Conservation (phyloP, 2,888 invertebrate species). For the Epirrhoe alternata region DNA sequence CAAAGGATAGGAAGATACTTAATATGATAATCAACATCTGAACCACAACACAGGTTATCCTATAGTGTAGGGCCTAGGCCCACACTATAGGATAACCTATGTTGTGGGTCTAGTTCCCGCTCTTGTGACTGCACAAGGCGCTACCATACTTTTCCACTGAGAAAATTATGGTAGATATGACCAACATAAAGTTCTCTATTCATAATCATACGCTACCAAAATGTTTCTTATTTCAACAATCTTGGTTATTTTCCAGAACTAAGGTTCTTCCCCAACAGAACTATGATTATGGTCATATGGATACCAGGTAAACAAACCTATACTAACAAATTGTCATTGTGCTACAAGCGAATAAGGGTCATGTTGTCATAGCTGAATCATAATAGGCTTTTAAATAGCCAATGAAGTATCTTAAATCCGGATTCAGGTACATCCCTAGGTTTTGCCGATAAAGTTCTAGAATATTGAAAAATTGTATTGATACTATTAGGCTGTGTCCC, state of each 20-base stretch:
- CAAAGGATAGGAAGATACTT: no score
- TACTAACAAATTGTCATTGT: slow-evolving; percentile 16
- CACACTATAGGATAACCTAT: no score
- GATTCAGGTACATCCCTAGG: slow-evolving; percentile 20
- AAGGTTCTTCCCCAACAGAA: slow-evolving; percentile 13
- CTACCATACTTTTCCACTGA: no score
- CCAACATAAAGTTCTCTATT: no score
- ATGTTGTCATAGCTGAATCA: slow-evolving; percentile 18
- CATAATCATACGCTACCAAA: not conserved
- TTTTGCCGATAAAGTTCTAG: not conserved
- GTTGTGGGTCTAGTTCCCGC: no score
- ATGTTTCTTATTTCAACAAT: not conserved
- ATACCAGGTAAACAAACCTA: slow-evolving; percentile 9
- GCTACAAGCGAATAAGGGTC: slow-evolving; percentile 19
- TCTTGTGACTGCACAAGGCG: no score
- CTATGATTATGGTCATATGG: not conserved
- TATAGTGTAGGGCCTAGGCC: no score
- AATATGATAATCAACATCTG: no score
- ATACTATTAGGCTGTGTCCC: no score
- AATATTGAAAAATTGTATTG: no score
- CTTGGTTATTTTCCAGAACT: not conserved
- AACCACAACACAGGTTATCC: no score
- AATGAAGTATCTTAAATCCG: slow-evolving; percentile 15
- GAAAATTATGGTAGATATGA: no score
- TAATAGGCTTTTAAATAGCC: not conserved